Evolutionary conservation across 2,888 invertebrate genomes (phyloP).

Genomic region (Lycophotia porphyrea): DNA sequence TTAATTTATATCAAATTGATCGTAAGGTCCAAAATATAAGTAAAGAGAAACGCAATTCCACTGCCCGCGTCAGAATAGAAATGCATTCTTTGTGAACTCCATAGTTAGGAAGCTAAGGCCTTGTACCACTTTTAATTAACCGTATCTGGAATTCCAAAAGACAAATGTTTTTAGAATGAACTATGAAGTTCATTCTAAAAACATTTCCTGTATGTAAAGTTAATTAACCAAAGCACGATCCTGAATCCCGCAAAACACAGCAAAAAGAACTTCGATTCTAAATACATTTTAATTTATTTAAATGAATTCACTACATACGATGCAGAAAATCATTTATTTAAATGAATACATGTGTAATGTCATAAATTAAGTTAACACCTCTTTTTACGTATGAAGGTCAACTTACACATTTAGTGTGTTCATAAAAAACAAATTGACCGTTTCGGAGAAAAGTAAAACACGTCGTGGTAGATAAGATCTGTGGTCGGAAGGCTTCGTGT

Average conservation of each 20-base stretch:
- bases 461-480: constrained; percentile 53
- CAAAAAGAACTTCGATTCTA: not conserved
- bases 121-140: constrained; percentile 8
- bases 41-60: constrained; percentile 1
- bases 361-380: constrained; percentile 57
- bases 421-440: constrained; percentile 56
- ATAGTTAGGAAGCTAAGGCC: not conserved
- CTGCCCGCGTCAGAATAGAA: not conserved
- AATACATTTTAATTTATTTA: constrained; percentile 52
- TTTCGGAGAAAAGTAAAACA: constrained; percentile 43
- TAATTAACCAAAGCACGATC: constrained; percentile 31
- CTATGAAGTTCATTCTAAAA: not conserved
- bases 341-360: constrained; percentile 40
- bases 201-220: constrained; percentile 20
- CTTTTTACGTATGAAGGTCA: constrained; percentile 13
- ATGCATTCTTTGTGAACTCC: not conserved
- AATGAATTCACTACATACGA: constrained; percentile 45
- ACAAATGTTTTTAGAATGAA: too few species aligned
- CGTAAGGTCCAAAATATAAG: not conserved
- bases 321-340: constrained; percentile 49
- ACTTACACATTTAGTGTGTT: constrained; percentile 35
- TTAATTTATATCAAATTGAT: not conserved
- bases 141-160: not conserved
- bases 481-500: constrained; percentile 36
- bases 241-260: constrained; percentile 16